Evolutionary conservation across 2,888 invertebrate species (phyloP).

Genomic region (Drosophila nr. medialis): DNA sequence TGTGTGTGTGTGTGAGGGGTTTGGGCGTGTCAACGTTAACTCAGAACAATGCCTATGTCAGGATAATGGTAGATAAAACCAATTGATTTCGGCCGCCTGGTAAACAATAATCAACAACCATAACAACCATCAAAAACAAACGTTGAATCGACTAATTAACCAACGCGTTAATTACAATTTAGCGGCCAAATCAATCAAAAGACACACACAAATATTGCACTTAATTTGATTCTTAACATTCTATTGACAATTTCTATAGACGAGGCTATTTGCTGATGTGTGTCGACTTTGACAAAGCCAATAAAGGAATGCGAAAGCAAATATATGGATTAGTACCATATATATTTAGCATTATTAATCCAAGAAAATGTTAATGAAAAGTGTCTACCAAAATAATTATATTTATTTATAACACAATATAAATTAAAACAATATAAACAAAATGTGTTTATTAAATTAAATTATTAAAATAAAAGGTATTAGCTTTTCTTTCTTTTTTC

Average conservation of each 20-base stretch:
- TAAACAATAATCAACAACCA: constrained; percentile 21
- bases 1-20: background rate
- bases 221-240: constrained; percentile 17
- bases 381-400: no score
- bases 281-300: constrained; percentile 3
- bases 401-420: no score
- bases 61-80: constrained; percentile 37
- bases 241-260: background rate
- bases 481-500: no score
- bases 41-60: constrained; percentile 17
- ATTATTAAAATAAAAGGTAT: no score
- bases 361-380: no score
- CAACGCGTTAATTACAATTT: constrained; percentile 27
- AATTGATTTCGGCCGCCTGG: constrained; percentile 28
- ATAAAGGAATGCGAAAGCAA: background rate
- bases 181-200: constrained; percentile 16
- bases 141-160: constrained; percentile 32
- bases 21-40: constrained; percentile 7
- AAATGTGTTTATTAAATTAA: no score
- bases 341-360: no score
- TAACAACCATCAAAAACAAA: constrained; percentile 21
- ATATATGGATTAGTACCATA: background rate
- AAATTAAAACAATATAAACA: no score
- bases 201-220: constrained; percentile 5
- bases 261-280: background rate